phyloP scores from a whole-genome alignment of 2,888 invertebrate species.

The Chrysodeixis includens region DNA sequence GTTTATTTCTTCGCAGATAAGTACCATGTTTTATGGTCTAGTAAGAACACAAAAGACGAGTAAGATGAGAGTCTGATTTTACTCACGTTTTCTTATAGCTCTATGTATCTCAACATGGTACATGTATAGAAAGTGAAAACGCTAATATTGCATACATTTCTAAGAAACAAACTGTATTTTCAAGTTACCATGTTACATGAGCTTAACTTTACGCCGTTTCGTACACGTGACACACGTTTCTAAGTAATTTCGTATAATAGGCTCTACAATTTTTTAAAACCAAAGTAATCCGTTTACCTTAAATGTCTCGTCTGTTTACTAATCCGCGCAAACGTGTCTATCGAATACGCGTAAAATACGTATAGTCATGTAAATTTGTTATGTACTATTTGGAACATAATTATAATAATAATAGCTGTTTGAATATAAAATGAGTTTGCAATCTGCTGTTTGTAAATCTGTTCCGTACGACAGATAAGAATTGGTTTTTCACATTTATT shows the following conservation, averaged over 20 bases:
- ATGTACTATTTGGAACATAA: conserved; percentile 1
- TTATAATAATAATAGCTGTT: conserved; percentile 6
- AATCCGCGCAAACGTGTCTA: not conserved
- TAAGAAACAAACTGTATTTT: conserved; percentile 16
- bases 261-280: not conserved
- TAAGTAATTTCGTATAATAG: not conserved
- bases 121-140: conserved; percentile 63
- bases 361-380: not conserved
- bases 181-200: not conserved
- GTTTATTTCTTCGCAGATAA: conserved; percentile 30
- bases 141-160: conserved; percentile 39
- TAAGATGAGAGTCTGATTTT: conserved; percentile 51
- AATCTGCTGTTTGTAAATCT: not conserved
- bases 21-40: conserved; percentile 34
- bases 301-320: not conserved
- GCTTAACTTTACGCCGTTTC: not conserved
- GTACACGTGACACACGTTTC: not conserved
- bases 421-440: not conserved
- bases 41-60: conserved; percentile 49
- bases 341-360: not conserved
- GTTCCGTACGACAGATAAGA: not conserved
- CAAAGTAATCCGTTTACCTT: not conserved
- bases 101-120: conserved; percentile 21
- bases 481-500: not conserved
- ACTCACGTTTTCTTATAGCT: conserved; percentile 60